A percentile compares a stretch with the other conserved stretches of the same genome.
These are phyloP conservation scores for Pedetes capensis DNA, from an alignment of 2,113 vertebrate genomes.

Conservation along the genomic window DNA sequence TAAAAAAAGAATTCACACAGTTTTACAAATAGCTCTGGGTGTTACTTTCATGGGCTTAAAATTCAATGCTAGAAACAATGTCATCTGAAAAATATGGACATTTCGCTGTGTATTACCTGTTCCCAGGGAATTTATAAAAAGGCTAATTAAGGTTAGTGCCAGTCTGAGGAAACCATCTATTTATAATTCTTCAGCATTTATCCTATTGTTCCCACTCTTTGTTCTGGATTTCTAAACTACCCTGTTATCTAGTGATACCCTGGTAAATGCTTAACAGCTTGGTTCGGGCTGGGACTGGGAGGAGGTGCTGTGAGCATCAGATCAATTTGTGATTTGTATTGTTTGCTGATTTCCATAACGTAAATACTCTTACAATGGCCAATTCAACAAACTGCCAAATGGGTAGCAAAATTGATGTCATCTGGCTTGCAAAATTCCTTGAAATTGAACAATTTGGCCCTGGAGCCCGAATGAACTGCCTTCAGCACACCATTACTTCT, in stretches of 20 bases:
- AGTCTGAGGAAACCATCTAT: not conserved
- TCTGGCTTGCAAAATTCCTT: not conserved
- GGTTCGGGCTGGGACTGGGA: not conserved
- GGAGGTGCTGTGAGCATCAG: not conserved
- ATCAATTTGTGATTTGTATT: not conserved
- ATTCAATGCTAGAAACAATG: not conserved
- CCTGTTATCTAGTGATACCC: not conserved
- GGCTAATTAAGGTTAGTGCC: not conserved
- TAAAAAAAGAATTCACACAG: not conserved
- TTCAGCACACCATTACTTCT: not conserved
- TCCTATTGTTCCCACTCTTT: not conserved
- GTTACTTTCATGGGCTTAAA: not conserved
- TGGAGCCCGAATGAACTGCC: rapidly evolving
- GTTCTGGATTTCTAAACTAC: not conserved
- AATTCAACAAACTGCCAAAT: not conserved
- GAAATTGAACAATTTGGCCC: not conserved
- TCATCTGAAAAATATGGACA: not conserved
- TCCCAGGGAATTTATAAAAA: conserved; percentile 13
- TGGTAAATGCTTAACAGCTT: not conserved
- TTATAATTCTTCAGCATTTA: not conserved
- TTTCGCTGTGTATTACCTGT: not conserved
- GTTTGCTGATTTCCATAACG: not conserved
- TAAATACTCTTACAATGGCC: not conserved
- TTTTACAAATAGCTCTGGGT: not conserved
- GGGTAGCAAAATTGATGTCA: not conserved